phyloP scores from a whole-genome alignment of 2,113 vertebrate species.

The Oryctolagus cuniculus region mOryCun1.1 NC_091439.1:38324001-38324500 shows the following conservation, averaged over 20 bases:
- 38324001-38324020: conserved; percentile 1
- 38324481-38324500: background rate
- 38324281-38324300: background rate
- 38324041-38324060: background rate
- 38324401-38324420: background rate
- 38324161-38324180: conserved; percentile 10
- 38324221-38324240: background rate
- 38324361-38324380: background rate
- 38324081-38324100: background rate
- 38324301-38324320: background rate
- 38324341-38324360: background rate
- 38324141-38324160: background rate
- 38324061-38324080: background rate
- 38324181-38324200: background rate
- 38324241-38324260: background rate
- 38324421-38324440: background rate
- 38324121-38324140: background rate
- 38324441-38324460: background rate
- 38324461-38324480: background rate
- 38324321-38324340: background rate
- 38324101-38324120: background rate
- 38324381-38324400: background rate
- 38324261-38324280: background rate
- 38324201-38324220: background rate
- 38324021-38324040: background rate